Evolutionary conservation across 2,797 vertebrate species (phyloP), one percentile per base, ranked within the genome.

Genomic region (Brachyrhaphis roseni): DNA sequence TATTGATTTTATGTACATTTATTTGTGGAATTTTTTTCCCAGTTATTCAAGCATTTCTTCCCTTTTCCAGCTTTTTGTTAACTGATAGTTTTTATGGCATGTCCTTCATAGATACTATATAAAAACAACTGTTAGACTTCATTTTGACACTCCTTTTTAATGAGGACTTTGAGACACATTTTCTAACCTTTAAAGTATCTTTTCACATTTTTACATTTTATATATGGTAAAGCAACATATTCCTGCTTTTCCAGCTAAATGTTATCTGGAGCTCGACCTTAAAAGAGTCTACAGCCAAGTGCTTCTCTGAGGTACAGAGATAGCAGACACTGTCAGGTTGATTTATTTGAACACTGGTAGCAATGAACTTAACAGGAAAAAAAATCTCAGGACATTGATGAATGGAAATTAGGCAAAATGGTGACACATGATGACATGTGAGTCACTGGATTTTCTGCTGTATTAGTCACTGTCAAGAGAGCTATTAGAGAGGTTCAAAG

Each of bases 391-490:
- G n/a, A n/a, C 8, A 43, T 11, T 36, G 13, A 55, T 36, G 34
- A 53, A 31, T 46, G 34, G 16, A 49, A 55, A 55, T 3, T 0
- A 13, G 80, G 26, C 2, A 8, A 41, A 28, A 15, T 31, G 23
- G 11, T 41, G 18, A 51, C 49, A 51, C 39, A 46, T 13, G 12
- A 20, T 72, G 41, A 76, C 11, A 49, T 39, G 20, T 62, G 51
- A 75, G 11, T 71, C 41, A 66, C 16, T 26, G 47, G 46, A 36
- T 10, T 34, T 46, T 66, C 34, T 55, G 39, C 23, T 2, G 36
- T 68, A 13, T 84, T 78, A 75, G 55, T 84, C 83, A 83, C 5
- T 66, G 46, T 41, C 11, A 28, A 36, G 49, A 70, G n/a, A 75
- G 10, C 46, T 59, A 39, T 18, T 51, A 28, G 41, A 64, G 12